phyloP scores from a whole-genome alignment of 2,113 vertebrate species.

The Pterocles gutturalis region DNA sequence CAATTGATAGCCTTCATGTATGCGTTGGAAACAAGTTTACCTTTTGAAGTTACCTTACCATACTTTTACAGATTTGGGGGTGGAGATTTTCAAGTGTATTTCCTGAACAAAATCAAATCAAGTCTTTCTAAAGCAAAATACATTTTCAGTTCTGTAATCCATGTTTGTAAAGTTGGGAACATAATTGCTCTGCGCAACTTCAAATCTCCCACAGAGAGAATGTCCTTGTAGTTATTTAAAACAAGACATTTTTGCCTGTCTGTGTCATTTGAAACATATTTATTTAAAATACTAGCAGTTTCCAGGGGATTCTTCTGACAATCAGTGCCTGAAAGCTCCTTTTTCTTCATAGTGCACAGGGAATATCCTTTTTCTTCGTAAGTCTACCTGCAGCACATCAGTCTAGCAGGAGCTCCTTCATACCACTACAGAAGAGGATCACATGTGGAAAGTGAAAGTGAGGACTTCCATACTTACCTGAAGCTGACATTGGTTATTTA shows the following conservation, averaged over 20 bases:
- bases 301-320: neutral
- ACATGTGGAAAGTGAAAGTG: neutral
- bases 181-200: slow-evolving; percentile 24
- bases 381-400: neutral
- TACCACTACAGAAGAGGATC: neutral
- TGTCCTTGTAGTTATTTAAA: slow-evolving; percentile 35
- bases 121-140: neutral
- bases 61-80: neutral
- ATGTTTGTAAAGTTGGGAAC: neutral
- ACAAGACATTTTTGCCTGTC: slow-evolving; percentile 19
- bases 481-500: neutral
- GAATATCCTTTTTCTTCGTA: neutral
- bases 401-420: neutral
- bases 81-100: neutral
- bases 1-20: neutral
- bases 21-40: neutral
- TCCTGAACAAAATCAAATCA: slow-evolving; percentile 2
- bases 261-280: slow-evolving; percentile 48
- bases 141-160: slow-evolving; percentile 1
- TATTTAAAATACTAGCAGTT: neutral
- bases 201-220: neutral
- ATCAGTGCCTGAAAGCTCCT: fast-evolving
- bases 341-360: neutral
- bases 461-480: neutral
- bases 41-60: neutral